Base-by-base conservation (phyloP, 2,888 invertebrate species). In the Hyposoter didymator region DNA sequence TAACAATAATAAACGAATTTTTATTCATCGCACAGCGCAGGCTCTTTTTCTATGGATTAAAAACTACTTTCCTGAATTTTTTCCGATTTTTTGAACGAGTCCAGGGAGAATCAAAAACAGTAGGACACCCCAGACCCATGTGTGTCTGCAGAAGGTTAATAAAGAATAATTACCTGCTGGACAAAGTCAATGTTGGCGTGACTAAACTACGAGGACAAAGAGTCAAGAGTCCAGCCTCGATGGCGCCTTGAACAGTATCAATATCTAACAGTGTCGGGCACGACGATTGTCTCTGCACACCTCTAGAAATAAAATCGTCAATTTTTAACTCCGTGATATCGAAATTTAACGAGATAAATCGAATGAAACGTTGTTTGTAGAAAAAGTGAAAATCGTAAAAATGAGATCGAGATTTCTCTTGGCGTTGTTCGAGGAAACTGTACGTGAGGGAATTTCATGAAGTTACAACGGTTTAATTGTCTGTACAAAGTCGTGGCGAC, bases 221-320 rank as follows among this genome's bases (percentile, higher is more conserved):
- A 84, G 93, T 94, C 64, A 94, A 90, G 47, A 97, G 94, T 8
- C 95, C 96, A 88, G 95, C 92, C 94, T 97, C 97, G 89, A 97
- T 90, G 82, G 96, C 94, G 43, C 97, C 97, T 94, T 98, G 97
- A 19, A 98, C 94, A 14, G 95, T 95, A 91, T 97, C 97, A 55
- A 95, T 91, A 66, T 94, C 94, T 70, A 94, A 92, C 7, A 94
- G 90, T n/a, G 94, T 94, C 28, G 92, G 91, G 86, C 95, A 94
- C 66, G 94, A 91, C 89, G 95, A 92, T 89, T 96, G 94, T 91
- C 96, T 96, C 93, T 97, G 97, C 19, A 96, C 95, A 47, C 97
- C 97, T 91, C 97, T 97, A 92, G 75, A 94, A 93, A 84, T 45
- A 1, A 62, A 2, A 43, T 45, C n/a, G 28, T 35, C 14, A 17